These are phyloP conservation scores for Carpatolechia fugitivella DNA, from an alignment of 2,888 invertebrate species.

Conservation along the genomic window DNA sequence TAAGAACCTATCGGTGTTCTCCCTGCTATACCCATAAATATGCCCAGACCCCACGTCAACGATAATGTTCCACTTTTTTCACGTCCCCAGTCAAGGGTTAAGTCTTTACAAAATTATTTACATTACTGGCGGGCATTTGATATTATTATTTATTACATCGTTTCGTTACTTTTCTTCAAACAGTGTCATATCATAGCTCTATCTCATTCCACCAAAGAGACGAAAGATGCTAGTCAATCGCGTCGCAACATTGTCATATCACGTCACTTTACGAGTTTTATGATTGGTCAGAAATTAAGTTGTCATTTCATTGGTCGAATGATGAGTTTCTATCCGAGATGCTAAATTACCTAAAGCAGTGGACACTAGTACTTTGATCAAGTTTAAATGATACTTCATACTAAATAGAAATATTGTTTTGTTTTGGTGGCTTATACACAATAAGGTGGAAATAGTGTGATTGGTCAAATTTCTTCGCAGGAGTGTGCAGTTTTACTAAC, in stretches of 20 bases:
- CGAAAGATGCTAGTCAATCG: not conserved
- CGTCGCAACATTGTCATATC: too few relatives aligned
- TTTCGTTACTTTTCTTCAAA: not conserved
- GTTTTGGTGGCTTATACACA: too few relatives aligned
- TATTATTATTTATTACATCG: not conserved
- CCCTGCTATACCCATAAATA: too few relatives aligned
- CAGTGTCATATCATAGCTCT: not conserved
- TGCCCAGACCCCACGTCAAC: too few relatives aligned
- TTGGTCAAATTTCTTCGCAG: not conserved
- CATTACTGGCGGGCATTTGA: not conserved
- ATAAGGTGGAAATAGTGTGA: too few relatives aligned
- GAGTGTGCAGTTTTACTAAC: too few relatives aligned
- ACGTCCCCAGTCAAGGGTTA: too few relatives aligned
- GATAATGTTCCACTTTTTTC: too few relatives aligned
- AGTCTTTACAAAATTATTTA: not conserved
- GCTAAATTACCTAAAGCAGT: conserved; percentile 4
- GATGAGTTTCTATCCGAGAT: not conserved
- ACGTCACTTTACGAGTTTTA: not conserved
- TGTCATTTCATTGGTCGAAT: not conserved
- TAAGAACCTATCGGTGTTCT: too few relatives aligned
- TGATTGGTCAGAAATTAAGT: not conserved
- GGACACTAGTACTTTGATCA: not conserved
- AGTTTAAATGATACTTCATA: not conserved
- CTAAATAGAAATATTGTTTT: too few relatives aligned
- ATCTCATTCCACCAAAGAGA: not conserved